Evolutionary conservation across 2,888 invertebrate species (phyloP), one percentile per base, ranked within the genome.

Genomic region (Pandemis corylana): DNA sequence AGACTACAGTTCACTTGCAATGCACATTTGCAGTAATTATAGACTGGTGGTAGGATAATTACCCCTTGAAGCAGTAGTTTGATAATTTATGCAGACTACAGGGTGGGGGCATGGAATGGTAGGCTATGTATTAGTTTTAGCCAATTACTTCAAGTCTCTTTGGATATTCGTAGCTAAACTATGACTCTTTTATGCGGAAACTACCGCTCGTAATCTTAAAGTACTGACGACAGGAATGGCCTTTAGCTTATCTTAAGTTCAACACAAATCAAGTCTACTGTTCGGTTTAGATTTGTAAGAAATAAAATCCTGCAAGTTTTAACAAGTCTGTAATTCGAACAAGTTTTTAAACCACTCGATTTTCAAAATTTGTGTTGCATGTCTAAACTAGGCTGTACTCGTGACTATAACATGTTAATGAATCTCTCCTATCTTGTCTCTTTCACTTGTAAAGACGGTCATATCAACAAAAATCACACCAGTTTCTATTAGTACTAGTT

Each of bases 61-160:
- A 87, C 82, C 85, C 82, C 80, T 81, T 80, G 82, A 78, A 80
- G 83, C 84, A 81, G 82, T 75, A 82, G 85, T 86, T 84, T 83
- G 83, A 87, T 89, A 85, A 89, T 85, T 85, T 88, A 90, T 90
- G 85, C 85, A 84, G 80, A 80, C 77, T 80, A 83, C 86, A 87
- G 84, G 87, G 85, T 83, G 83, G 85, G 85, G 85, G 85, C 80
- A 82, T 79, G 82, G 51, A 74, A 51, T 81, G 80, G 78, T 79
- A 76, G 77, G 78, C 79, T 79, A 84, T 80, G 79, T 83, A 85
- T 71, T 80, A 83, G 74, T 75, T 72, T 73, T 62, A 71, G 44
- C 44, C 67, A 63, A 75, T 75, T 75, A 75, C 51, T 65, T 42
- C n/a, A 28, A 51, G 61, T 61, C 59, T 51, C 49, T 73, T 64